phyloP scores from a whole-genome alignment of 2,113 vertebrate genomes.

The Ailurus styani region DNA sequence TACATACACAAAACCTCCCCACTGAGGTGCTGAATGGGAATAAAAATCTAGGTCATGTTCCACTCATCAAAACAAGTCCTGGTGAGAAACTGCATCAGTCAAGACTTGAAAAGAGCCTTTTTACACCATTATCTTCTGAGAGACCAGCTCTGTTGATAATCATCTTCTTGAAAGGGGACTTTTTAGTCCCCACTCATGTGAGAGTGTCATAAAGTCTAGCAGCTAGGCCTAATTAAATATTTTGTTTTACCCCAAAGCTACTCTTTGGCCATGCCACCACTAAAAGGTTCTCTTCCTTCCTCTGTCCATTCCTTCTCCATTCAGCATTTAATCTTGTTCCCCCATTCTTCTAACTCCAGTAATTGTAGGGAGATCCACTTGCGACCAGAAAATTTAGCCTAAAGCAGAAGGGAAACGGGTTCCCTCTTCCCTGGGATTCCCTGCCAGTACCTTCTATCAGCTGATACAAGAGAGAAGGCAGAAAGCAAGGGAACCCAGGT shows the following conservation, averaged over 20 bases:
- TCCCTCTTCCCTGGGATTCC: accelerated
- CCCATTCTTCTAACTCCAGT: not conserved
- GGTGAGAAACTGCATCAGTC: not conserved
- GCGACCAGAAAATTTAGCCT: not conserved
- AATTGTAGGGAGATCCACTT: not conserved
- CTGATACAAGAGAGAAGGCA: not conserved
- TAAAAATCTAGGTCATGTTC: not conserved
- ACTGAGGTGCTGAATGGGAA: not conserved
- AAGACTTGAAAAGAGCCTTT: not conserved
- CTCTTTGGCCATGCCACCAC: not conserved
- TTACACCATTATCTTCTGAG: not conserved
- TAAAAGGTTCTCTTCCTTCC: not conserved
- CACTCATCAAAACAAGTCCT: not conserved
- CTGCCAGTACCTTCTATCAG: not conserved
- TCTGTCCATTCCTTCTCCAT: not conserved
- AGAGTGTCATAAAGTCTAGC: not conserved
- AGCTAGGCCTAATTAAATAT: not conserved
- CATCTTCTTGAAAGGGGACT: not conserved
- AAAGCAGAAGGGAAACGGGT: not conserved
- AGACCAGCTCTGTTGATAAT: not conserved
- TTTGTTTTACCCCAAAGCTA: not conserved
- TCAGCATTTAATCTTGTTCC: not conserved
- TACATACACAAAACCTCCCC: not conserved
- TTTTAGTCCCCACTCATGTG: not conserved
- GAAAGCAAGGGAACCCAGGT: not conserved